These are phyloP conservation scores for Lasiurus borealis DNA, from an alignment of 2,113 vertebrate genomes.

Conservation along the genomic window DNA sequence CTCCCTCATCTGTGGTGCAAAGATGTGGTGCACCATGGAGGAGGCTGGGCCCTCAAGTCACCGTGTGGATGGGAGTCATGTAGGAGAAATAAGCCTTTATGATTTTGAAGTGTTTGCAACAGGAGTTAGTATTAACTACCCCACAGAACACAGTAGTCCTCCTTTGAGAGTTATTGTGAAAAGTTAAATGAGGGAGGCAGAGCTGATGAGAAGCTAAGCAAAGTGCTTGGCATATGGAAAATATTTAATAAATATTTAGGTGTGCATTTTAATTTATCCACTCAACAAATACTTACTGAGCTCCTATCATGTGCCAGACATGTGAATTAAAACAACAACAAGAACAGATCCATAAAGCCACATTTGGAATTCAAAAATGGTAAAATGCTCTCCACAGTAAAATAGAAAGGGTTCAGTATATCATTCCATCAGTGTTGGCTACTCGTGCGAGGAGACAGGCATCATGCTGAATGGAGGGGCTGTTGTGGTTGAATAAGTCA, in stretches of 20 bases:
- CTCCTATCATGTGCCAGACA: not conserved
- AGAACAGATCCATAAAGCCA: not conserved
- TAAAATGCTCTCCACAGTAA: not conserved
- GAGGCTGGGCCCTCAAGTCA: not conserved
- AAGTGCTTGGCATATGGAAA: not conserved
- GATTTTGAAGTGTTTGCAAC: not conserved
- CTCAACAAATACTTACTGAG: not conserved
- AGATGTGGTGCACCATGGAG: accelerated
- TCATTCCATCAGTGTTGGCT: not conserved
- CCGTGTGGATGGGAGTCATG: not conserved
- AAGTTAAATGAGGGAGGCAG: not conserved
- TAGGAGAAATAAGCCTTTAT: not conserved
- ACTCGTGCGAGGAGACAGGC: not conserved
- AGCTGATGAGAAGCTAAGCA: not conserved
- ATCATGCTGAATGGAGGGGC: not conserved
- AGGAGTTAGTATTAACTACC: not conserved
- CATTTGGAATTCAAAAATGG: not conserved
- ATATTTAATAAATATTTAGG: not conserved
- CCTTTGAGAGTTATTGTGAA: not conserved
- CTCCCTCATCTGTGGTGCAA: too few species aligned
- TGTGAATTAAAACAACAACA: not conserved
- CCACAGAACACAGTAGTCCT: not conserved
- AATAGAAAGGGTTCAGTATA: not conserved
- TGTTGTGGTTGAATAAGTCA: not conserved
- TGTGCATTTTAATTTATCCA: not conserved